Conservation (phyloP, 2,113 vertebrate genomes). For the Brienomyrus longianalis region DNA sequence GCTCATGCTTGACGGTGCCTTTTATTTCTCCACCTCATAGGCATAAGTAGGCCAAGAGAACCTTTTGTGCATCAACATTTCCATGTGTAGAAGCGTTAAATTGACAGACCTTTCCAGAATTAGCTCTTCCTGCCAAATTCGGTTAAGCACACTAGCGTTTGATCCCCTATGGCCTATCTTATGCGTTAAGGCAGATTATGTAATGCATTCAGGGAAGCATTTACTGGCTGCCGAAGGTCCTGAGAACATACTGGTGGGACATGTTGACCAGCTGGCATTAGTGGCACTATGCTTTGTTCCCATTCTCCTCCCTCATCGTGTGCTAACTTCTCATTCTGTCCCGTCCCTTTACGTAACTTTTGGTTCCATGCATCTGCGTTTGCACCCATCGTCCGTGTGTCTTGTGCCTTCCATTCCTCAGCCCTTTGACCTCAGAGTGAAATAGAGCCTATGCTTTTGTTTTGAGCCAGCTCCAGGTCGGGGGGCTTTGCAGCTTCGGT, state of each 20-base stretch:
- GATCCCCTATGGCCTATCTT: neutral
- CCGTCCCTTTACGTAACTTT: neutral
- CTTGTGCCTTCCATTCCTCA: neutral
- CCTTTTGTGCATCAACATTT: neutral
- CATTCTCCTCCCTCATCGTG: neutral
- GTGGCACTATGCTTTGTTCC: neutral
- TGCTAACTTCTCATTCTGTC: neutral
- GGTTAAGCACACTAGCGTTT: neutral
- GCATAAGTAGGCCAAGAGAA: neutral
- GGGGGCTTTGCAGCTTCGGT: neutral
- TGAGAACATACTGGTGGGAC: neutral
- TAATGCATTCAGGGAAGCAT: neutral
- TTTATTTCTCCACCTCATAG: neutral
- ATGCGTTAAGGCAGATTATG: neutral
- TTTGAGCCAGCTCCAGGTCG: neutral
- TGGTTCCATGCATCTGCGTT: neutral
- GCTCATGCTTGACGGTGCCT: neutral
- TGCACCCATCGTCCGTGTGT: neutral
- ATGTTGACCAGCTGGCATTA: neutral
- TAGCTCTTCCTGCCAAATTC: neutral
- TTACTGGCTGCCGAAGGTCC: neutral
- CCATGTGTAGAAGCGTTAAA: neutral
- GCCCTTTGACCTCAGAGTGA: slow-evolving; percentile 3
- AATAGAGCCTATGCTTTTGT: slow-evolving; percentile 25
- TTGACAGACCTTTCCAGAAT: neutral